These are phyloP conservation scores for Pogonocherus hispidulus DNA, from an alignment of 2,888 invertebrate genomes.

Conservation along the genomic window DNA sequence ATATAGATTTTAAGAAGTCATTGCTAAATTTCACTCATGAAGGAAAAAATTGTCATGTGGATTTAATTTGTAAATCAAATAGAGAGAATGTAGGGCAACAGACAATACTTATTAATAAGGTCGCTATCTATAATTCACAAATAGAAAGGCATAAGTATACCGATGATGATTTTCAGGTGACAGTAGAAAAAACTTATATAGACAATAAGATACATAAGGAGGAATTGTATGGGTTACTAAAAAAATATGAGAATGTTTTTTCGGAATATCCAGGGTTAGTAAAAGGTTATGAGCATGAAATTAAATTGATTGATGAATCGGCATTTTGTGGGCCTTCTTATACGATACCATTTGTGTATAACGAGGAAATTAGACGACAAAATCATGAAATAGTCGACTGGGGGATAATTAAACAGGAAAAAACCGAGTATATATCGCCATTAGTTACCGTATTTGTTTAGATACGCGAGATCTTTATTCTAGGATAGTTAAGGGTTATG, in stretches of 20 bases:
- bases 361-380: constrained; percentile 3
- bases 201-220: not conserved
- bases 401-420: constrained; percentile 2
- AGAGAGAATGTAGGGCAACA: too few relatives aligned
- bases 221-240: not conserved
- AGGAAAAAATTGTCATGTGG: not conserved
- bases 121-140: not conserved
- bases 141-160: not conserved
- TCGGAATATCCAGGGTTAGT: not conserved
- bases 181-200: not conserved
- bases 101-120: too few relatives aligned
- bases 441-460: not conserved
- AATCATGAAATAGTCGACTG: constrained; percentile 20
- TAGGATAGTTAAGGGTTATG: constrained; percentile 10
- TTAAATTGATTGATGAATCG: not conserved
- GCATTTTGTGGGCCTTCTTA: not conserved
- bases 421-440: not conserved
- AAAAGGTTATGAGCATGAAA: not conserved
- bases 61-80: too few relatives aligned
- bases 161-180: too few relatives aligned
- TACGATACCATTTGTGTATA: constrained; percentile 8
- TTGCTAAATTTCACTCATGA: not conserved
- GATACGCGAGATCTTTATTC: constrained; percentile 7
- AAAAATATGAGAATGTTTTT: not conserved
- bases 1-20: constrained; percentile 20